Percentiles rank a stretch among this genome's conserved stretches.
These are phyloP conservation scores for Mobula birostris DNA, from an alignment of 2,113 vertebrate species.

Conservation along the genomic window DNA sequence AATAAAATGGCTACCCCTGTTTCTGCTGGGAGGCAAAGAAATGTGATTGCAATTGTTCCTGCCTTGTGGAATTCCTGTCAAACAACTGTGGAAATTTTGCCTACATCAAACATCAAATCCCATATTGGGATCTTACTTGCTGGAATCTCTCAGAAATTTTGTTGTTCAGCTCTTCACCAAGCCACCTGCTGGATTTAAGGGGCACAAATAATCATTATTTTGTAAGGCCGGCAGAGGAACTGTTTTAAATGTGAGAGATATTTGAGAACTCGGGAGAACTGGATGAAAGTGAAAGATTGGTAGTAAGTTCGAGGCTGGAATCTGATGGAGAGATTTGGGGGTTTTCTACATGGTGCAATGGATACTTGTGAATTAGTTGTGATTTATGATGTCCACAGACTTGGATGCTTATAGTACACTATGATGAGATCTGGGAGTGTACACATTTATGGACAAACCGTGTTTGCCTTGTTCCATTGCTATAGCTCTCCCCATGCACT, in stretches of 20 bases:
- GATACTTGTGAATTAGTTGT: background rate
- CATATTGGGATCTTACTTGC: background rate
- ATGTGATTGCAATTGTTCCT: background rate
- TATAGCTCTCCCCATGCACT: background rate
- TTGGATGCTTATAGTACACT: background rate
- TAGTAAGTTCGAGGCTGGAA: background rate
- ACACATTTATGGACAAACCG: background rate
- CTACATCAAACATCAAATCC: background rate
- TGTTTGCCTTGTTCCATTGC: background rate
- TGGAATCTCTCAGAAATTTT: background rate
- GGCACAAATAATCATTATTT: background rate
- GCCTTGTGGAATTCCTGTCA: background rate
- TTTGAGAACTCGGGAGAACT: background rate
- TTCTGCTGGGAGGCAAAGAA: background rate
- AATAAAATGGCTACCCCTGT: background rate
- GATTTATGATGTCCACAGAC: background rate
- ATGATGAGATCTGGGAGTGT: background rate
- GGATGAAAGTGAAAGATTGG: too few relatives aligned
- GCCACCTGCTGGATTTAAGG: background rate
- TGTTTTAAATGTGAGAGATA: background rate
- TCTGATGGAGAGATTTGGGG: background rate
- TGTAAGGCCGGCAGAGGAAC: background rate
- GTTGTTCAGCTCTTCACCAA: background rate
- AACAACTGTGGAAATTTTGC: background rate
- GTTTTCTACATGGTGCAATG: background rate